phyloP scores from a whole-genome alignment of 2,888 invertebrate genomes.

The Tenthredo livida region DNA sequence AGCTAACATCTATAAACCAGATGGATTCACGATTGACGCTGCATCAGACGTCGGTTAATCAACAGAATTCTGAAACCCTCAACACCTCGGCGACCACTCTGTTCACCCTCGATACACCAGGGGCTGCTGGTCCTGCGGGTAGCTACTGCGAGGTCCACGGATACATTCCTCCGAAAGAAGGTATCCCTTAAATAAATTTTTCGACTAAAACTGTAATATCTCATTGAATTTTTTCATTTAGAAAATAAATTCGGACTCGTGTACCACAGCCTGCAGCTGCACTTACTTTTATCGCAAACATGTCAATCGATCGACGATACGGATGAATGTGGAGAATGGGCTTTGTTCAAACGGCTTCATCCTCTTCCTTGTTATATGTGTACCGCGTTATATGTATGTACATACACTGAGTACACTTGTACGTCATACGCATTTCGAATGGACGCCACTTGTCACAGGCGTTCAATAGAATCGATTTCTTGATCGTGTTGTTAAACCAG shows the following conservation, averaged over 20 bases:
- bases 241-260: neutral
- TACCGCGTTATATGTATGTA: neutral
- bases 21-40: constrained; percentile 58
- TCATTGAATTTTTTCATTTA: too few species aligned
- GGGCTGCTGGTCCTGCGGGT: constrained; percentile 73
- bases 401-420: neutral
- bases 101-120: constrained; percentile 80
- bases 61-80: constrained; percentile 69
- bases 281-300: constrained; percentile 13
- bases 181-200: constrained; percentile 66
- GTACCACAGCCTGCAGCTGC: neutral
- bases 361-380: constrained; percentile 54
- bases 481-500: neutral
- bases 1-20: constrained; percentile 56
- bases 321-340: constrained; percentile 11
- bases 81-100: constrained; percentile 77
- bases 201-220: too few species aligned
- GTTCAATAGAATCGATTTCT: neutral
- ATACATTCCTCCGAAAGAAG: constrained; percentile 81
- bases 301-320: neutral
- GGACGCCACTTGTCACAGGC: constrained; percentile 13
- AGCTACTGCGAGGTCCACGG: constrained; percentile 83
- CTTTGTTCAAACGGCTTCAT: constrained; percentile 61
- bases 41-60: constrained; percentile 31
- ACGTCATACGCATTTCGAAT: neutral